Evolutionary conservation across 2,888 invertebrate species (phyloP).

Genomic region (Latrodectus hesperus): DNA sequence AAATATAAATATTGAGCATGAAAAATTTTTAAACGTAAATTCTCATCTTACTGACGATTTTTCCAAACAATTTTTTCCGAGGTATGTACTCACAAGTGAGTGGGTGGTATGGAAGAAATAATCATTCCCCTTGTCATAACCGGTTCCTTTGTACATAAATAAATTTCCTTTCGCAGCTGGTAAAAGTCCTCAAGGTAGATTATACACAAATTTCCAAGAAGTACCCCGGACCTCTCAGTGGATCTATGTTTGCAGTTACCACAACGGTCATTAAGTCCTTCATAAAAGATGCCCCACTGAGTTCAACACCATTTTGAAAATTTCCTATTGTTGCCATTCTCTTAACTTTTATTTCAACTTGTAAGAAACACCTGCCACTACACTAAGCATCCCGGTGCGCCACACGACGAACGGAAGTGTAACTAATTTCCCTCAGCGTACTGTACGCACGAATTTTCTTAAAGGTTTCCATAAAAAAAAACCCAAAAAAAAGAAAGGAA

Average conservation of each 20-base stretch:
- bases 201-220: background rate
- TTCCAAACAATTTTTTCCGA: too few species aligned
- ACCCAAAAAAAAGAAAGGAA: too few species aligned
- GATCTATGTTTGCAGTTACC: background rate
- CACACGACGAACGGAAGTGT: slow-evolving; percentile 57
- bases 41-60: too few species aligned
- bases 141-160: background rate
- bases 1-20: too few species aligned
- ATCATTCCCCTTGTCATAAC: background rate
- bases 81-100: background rate
- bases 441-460: slow-evolving; percentile 28
- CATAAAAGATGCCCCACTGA: background rate
- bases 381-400: slow-evolving; percentile 12
- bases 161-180: background rate
- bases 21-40: too few species aligned
- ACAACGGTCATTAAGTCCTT: background rate
- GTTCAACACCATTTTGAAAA: background rate
- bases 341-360: background rate
- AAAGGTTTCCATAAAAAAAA: too few species aligned
- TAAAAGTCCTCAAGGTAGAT: background rate
- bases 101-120: background rate
- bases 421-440: slow-evolving; percentile 49
- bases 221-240: background rate
- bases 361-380: slow-evolving; percentile 37
- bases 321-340: slow-evolving; percentile 2